These are phyloP conservation scores for Natator depressus DNA, from an alignment of 2,113 vertebrate species.

Conservation along the genomic window DNA sequence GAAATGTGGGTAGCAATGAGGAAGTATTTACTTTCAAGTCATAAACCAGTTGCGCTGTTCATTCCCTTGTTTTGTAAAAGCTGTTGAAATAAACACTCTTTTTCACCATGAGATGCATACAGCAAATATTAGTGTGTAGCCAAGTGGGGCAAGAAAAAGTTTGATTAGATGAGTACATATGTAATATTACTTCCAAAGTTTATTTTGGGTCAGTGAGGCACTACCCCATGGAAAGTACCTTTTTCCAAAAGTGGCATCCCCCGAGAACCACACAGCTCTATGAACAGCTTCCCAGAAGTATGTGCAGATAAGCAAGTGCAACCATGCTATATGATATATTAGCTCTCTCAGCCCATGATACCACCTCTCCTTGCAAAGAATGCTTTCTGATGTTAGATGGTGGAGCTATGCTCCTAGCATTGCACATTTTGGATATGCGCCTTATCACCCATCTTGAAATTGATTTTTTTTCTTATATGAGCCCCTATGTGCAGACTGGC, in stretches of 20 bases:
- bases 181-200: conserved; percentile 49
- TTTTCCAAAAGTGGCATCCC: conserved; percentile 65
- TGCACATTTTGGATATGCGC: neutral
- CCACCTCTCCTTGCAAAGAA: neutral
- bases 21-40: conserved; percentile 70
- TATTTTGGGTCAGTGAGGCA: conserved; percentile 26
- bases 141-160: neutral
- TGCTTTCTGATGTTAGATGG: neutral
- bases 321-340: neutral
- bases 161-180: conserved; percentile 17
- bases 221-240: conserved; percentile 34
- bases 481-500: neutral
- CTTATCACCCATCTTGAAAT: neutral
- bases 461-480: neutral
- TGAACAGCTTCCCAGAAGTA: conserved; percentile 44
- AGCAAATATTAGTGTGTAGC: conserved; percentile 57
- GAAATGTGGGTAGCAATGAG: conserved; percentile 72
- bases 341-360: neutral
- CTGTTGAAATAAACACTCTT: conserved; percentile 63
- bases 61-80: conserved; percentile 63
- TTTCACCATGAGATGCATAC: conserved; percentile 48
- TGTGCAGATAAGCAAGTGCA: conserved; percentile 46
- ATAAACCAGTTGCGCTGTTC: conserved; percentile 69
- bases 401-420: neutral
- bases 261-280: neutral